Evolutionary conservation across 2,797 vertebrate genomes (phyloP), one percentile per base, ranked within the genome.

Genomic region (Pseudomugil tenellus): DNA sequence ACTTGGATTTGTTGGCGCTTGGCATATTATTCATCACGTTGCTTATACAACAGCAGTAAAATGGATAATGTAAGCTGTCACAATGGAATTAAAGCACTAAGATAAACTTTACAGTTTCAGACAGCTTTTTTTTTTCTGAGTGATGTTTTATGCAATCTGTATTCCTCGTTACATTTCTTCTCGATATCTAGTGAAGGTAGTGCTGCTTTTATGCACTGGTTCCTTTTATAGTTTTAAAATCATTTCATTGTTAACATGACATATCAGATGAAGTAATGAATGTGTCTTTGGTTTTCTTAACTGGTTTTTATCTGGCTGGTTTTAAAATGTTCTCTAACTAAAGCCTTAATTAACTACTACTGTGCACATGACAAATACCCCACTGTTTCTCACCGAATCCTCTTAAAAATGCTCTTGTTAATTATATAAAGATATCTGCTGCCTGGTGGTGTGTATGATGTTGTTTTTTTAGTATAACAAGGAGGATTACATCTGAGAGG

Each of bases 31-130:
- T 73, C 67, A 76, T 83, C 60, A 14, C 70, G 66, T 62, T 72
- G 55, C 80, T 70, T 48, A 52, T 76, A 63, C 29, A 28, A 61
- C 59, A 51, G 54, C 32, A 8, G 34, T 67, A 63, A 58, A 48
- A 56, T 34, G 63, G 70, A 63, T 49, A 1, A 46, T 70, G 75
- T 74, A 71, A 74, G 57, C 65, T 83, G 69, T 72, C 70, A 62
- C 12, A 25, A 67, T 51, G 41, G 58, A 75, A 78, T 28, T 37
- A 2, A 75, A 74, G 17, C 23, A 1, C 17, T 46, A 61, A 66
- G 70, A 57, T 74, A 72, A 64, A 70, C 67, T 57, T 29, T 26
- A 31, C 10, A 67, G 37, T 14, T 35, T 29, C 0, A 9, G 11
- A 7, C 23, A 46, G 35, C 13, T 49, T 68, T 62, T 56, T 48